Conservation (phyloP, 64 coral and sea anemone genomes). For the Dendrophyllia cribrosa region DNA sequence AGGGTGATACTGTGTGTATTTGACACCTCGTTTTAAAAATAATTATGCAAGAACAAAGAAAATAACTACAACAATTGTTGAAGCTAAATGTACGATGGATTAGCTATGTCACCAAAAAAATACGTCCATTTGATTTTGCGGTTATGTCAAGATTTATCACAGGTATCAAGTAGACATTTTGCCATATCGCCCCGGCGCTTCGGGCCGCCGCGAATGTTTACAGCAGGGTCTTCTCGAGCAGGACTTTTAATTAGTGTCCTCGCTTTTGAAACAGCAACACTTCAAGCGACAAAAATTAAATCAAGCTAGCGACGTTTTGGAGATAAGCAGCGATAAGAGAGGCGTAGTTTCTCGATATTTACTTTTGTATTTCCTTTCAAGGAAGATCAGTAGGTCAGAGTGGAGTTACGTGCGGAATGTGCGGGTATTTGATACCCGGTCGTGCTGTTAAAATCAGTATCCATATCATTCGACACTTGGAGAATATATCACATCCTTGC, state of each 20-base stretch:
- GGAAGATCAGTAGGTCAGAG: conserved; percentile 16
- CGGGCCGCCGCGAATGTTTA: not conserved
- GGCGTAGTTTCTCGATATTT: conserved; percentile 34
- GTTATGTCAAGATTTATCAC: not conserved
- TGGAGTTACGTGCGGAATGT: not conserved
- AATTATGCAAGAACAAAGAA: not conserved
- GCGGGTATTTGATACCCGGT: not conserved
- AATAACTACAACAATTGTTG: not conserved
- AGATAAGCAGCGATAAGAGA: conserved; percentile 40
- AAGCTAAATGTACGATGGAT: not conserved
- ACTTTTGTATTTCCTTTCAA: conserved; percentile 21
- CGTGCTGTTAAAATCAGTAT: not conserved
- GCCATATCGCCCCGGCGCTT: not conserved
- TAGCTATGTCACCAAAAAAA: not conserved
- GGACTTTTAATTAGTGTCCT: conserved; percentile 42
- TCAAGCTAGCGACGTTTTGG: conserved; percentile 22
- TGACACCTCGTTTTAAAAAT: conserved; percentile 14
- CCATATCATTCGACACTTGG: conserved; percentile 32
- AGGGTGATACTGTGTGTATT: not conserved
- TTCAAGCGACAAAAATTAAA: conserved; percentile 55
- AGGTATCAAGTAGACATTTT: not conserved
- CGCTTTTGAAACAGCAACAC: conserved; percentile 35
- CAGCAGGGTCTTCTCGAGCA: not conserved
- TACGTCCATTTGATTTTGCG: not conserved
- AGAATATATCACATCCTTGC: not conserved